Evolutionary conservation across 2,113 vertebrate genomes (phyloP).

Genomic region (Catharus minimus): DNA sequence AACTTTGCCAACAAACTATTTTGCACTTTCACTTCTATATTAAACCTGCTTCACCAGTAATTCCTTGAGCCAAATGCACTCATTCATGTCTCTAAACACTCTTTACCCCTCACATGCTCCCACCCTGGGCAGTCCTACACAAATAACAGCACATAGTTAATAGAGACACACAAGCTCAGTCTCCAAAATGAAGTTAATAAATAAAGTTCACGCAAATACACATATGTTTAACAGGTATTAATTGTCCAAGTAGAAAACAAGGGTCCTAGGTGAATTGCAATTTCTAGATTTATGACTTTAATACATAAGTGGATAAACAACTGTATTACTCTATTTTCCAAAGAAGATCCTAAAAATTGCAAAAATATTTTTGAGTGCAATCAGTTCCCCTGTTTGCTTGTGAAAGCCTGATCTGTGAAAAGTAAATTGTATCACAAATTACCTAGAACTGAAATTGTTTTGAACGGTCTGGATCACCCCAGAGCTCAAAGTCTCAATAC

Average conservation of each 20-base stretch:
- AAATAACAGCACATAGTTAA: not conserved
- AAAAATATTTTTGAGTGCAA: not conserved
- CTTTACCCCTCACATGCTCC: not conserved
- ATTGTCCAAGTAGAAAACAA: not conserved
- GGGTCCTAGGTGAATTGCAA: not conserved
- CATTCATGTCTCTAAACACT: not conserved
- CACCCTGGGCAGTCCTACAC: not conserved
- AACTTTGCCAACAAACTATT: not conserved
- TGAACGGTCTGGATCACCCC: not conserved
- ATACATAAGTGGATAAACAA: not conserved
- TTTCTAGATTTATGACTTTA: not conserved
- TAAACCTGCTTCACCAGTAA: not conserved
- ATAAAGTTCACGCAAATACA: not conserved
- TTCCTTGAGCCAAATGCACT: not conserved
- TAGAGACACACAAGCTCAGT: not conserved
- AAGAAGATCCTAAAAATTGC: not conserved
- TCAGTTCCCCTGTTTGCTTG: not conserved
- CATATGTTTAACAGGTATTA: not conserved
- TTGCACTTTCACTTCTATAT: accelerated
- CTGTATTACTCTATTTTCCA: not conserved
- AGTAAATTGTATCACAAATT: not conserved
- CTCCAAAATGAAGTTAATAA: conserved; percentile 5
- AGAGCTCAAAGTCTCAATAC: accelerated
- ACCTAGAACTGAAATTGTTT: not conserved
- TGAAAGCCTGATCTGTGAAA: not conserved